Evolutionary conservation across 2,888 invertebrate species (phyloP), one percentile per base, ranked within the genome.

Genomic region (Ochropleura leucogaster): DNA sequence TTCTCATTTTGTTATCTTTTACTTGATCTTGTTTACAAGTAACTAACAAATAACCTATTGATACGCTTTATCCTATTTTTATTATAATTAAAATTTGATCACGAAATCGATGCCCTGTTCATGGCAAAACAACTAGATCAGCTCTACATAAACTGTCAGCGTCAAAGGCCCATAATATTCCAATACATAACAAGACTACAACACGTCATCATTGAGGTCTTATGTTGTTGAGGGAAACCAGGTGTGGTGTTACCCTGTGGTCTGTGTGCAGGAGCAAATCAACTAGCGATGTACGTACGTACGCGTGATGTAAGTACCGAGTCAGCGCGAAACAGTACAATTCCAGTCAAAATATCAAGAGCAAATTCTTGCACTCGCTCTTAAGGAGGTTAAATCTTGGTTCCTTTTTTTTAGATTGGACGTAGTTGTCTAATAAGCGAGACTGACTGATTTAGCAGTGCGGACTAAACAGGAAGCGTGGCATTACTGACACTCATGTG

Each of bases 361-460:
- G 2, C 30, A 53, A 53, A 74, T 66, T 65, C 30, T 57, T 57
- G 42, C 63, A 53, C 6, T 75, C 49, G 47, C 49, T 12, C 49
- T 18, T 63, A 81, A 71, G 46, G 53, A 53, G 72, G 44, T 71
- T 44, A 44, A 71, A 62, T 64, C 60, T 62, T 64, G 30, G 60
- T 65, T 77, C 55, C 51, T 63, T 51, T 68, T 67, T 70, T 60
- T 69, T 79, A 74, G 67, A 87, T 80, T 73, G 78, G 51, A 70
- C 71, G 82, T 75, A 79, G 77, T 83, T 73, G 71, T 83, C 60
- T 85, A 86, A 84, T 85, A 79, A 83, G 68, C 67, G 68, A 64
- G 73, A 69, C 74, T 64, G 87, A 72, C 72, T 87, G 85, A 87
- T 87, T 83, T 81, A 87, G 72, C 77, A 53, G 68, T 53, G 68